Percentiles rank a stretch among this genome's conserved stretches.
Evolutionary conservation across 2,797 vertebrate species (phyloP).

Genomic region (Antennarius maculatus): DNA sequence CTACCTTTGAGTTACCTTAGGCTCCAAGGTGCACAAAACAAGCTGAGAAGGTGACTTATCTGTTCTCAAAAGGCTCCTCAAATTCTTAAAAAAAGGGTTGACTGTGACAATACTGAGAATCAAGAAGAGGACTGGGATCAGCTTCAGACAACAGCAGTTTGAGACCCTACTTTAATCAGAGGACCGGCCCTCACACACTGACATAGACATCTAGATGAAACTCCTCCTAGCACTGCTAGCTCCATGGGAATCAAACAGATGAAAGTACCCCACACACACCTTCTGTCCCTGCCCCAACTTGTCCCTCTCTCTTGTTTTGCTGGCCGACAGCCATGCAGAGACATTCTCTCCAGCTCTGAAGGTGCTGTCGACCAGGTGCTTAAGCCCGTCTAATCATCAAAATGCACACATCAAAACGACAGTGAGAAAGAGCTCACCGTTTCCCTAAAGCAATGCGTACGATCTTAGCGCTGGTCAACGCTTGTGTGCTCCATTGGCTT

Average conservation of each 20-base stretch:
- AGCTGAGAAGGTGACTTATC: neutral
- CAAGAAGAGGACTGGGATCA: neutral
- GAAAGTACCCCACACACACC: slow-evolving; percentile 47
- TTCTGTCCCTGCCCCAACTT: slow-evolving; percentile 71
- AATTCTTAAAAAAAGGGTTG: neutral
- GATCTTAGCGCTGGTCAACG: slow-evolving; percentile 5
- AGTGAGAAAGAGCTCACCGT: slow-evolving; percentile 39
- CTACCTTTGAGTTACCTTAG: neutral
- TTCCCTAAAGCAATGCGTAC: slow-evolving; percentile 3
- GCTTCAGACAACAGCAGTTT: neutral
- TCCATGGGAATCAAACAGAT: slow-evolving; percentile 56
- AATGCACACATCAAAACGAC: slow-evolving; percentile 39
- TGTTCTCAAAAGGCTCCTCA: too few relatives aligned
- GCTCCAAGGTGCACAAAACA: neutral
- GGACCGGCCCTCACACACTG: neutral
- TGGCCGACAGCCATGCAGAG: slow-evolving; percentile 56
- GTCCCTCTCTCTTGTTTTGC: slow-evolving; percentile 67
- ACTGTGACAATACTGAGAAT: neutral
- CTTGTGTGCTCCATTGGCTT: slow-evolving; percentile 3
- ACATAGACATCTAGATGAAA: slow-evolving; percentile 30
- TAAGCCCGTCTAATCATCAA: slow-evolving; percentile 63
- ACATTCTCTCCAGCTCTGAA: slow-evolving; percentile 47
- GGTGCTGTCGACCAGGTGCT: slow-evolving; percentile 66
- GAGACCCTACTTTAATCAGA: neutral
- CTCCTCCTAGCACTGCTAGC: slow-evolving; percentile 7